Percentiles rank a stretch among this genome's conserved stretches.
phyloP scores from a whole-genome alignment of 2,888 invertebrate species.

The Apamea crenata region DNA sequence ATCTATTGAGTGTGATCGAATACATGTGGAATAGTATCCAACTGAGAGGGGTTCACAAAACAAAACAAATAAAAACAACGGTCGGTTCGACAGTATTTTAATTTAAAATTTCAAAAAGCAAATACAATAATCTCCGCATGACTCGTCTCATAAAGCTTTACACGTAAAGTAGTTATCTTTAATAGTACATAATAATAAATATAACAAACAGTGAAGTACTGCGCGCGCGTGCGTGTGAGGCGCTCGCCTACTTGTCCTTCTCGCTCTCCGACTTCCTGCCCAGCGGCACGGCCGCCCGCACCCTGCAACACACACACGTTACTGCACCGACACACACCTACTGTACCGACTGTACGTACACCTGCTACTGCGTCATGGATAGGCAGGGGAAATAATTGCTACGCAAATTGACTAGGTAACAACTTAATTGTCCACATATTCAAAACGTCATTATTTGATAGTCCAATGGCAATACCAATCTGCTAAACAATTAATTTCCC shows the following conservation, averaged over 20 bases:
- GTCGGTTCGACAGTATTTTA: conserved; percentile 88
- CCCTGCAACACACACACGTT: conserved; percentile 89
- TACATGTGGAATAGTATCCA: background rate
- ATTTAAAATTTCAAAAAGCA: conserved; percentile 91
- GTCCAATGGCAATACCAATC: background rate
- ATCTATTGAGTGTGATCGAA: background rate
- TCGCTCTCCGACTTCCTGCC: conserved; percentile 96
- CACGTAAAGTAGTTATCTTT: conserved; percentile 88
- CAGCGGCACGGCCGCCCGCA: conserved; percentile 96
- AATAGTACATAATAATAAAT: conserved; percentile 88
- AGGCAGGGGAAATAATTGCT: background rate
- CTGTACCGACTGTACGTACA: background rate
- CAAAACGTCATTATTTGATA: background rate
- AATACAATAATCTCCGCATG: conserved; percentile 90
- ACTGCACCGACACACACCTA: background rate
- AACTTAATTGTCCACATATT: background rate
- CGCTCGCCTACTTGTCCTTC: conserved; percentile 94
- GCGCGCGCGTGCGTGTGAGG: conserved; percentile 77
- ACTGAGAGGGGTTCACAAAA: background rate
- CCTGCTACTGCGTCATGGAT: background rate
- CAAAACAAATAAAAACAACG: conserved; percentile 70
- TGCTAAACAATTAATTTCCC: background rate
- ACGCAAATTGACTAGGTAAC: background rate
- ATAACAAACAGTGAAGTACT: conserved; percentile 88
- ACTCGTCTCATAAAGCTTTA: conserved; percentile 90